Percentiles rank a stretch among this genome's conserved stretches.
Conservation (phyloP, 1,140 invertebrate genomes). For the Watersipora subatra region DNA sequence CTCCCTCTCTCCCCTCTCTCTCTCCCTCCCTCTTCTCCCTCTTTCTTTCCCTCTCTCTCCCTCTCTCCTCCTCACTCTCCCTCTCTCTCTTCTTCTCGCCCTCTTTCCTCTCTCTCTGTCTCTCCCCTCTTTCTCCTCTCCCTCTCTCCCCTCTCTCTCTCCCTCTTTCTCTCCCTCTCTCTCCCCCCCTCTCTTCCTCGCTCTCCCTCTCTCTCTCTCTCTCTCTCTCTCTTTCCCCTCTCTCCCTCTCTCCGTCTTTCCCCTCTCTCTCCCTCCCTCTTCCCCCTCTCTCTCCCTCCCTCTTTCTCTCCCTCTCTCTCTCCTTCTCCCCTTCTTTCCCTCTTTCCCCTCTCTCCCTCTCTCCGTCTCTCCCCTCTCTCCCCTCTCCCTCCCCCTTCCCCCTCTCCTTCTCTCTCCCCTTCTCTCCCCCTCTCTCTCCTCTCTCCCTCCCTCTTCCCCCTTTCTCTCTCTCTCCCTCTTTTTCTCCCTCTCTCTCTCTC, state of each 20-base stretch:
- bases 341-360: background rate
- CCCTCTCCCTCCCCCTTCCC: background rate
- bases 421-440: background rate
- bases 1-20: background rate
- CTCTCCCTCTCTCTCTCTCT: too few relatives aligned
- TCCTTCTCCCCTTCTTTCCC: background rate
- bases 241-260: too few relatives aligned
- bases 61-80: background rate
- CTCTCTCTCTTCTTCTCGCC: background rate
- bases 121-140: background rate
- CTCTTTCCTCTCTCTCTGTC: background rate
- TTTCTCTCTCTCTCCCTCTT: background rate
- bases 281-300: slow-evolving; percentile 1
- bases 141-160: background rate
- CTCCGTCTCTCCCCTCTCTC: background rate
- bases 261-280: background rate
- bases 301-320: slow-evolving; percentile 1
- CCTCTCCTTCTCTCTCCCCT: slow-evolving; percentile 1
- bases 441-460: background rate
- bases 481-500: background rate
- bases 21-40: slow-evolving; percentile 5
- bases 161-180: background rate
- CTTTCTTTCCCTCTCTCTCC: background rate
- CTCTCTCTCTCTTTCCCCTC: background rate
- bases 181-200: background rate